Evolutionary conservation across 2,888 invertebrate species (phyloP).

Genomic region (Eledone cirrhosa): DNA sequence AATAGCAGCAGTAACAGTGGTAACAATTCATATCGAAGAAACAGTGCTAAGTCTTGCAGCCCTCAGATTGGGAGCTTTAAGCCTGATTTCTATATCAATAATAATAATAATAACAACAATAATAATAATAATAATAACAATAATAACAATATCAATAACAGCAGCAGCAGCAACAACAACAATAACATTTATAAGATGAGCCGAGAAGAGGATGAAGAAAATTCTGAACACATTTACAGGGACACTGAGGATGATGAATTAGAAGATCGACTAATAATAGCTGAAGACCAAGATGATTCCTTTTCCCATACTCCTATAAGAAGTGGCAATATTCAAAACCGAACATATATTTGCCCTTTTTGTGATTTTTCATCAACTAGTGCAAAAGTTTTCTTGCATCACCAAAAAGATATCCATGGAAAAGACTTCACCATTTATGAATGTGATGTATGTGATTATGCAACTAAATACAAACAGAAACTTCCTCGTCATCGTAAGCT

Average conservation of each 20-base stretch:
- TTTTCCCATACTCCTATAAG: constrained; percentile 40
- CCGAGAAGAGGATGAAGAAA: constrained; percentile 26
- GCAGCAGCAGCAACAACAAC: background rate
- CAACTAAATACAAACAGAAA: constrained; percentile 61
- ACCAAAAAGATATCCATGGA: constrained; percentile 54
- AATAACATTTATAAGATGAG: constrained; percentile 25
- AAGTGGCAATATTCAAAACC: constrained; percentile 53
- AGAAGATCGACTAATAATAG: constrained; percentile 48
- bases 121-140: background rate
- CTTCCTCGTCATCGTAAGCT: constrained; percentile 55
- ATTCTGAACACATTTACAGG: constrained; percentile 5
- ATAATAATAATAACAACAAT: constrained; percentile 22
- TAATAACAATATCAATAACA: constrained; percentile 13
- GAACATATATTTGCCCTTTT: constrained; percentile 50
- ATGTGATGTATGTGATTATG: constrained; percentile 61
- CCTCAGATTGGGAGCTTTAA: background rate
- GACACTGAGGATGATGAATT: constrained; percentile 47
- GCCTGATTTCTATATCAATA: constrained; percentile 11
- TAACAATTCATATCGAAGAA: background rate
- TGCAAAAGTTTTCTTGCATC: constrained; percentile 53
- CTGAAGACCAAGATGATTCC: constrained; percentile 38
- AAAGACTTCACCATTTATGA: constrained; percentile 55
- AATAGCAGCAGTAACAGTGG: background rate
- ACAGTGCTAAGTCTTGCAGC: constrained; percentile 29
- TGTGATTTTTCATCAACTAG: constrained; percentile 52